Evolutionary conservation across 1,140 invertebrate species (phyloP).

Genomic region (Battus philenor): DNA sequence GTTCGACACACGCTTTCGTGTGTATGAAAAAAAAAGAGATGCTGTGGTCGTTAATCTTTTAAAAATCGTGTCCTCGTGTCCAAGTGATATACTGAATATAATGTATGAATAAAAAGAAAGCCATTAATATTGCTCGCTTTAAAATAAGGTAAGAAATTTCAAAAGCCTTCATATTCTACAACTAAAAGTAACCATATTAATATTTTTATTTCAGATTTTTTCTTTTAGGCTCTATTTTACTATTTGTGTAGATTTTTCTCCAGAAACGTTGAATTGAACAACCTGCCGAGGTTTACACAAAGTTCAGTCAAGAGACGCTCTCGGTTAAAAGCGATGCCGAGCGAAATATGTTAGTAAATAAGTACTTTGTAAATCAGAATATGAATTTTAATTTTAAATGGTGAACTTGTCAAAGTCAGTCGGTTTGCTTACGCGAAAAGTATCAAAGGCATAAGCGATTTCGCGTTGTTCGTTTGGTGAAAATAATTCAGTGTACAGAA

Average conservation of each 20-base stretch:
- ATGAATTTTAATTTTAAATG: conserved; percentile 18
- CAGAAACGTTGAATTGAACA: conserved; percentile 17
- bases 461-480: background rate
- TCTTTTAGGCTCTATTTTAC: conserved; percentile 13
- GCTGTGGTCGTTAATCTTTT: too few species aligned
- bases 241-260: conserved; percentile 13
- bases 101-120: background rate
- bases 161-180: conserved; percentile 6
- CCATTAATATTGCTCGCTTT: background rate
- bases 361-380: conserved; percentile 17
- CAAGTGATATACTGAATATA: too few species aligned
- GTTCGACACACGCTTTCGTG: too few species aligned
- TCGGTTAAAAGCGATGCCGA: conserved; percentile 16
- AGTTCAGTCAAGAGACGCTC: conserved; percentile 16
- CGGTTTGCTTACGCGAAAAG: conserved; percentile 14
- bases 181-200: conserved; percentile 2
- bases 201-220: conserved; percentile 10
- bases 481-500: conserved; percentile 3
- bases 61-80: too few species aligned
- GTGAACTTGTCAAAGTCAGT: conserved; percentile 16
- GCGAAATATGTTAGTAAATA: conserved; percentile 18
- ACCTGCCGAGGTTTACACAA: conserved; percentile 17
- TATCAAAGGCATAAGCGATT: conserved; percentile 11
- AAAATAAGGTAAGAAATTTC: background rate
- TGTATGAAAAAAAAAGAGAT: too few species aligned